Evolutionary conservation across 2,113 vertebrate species (phyloP), one percentile per base, ranked within the genome.

Genomic region (Callipepla californica): DNA sequence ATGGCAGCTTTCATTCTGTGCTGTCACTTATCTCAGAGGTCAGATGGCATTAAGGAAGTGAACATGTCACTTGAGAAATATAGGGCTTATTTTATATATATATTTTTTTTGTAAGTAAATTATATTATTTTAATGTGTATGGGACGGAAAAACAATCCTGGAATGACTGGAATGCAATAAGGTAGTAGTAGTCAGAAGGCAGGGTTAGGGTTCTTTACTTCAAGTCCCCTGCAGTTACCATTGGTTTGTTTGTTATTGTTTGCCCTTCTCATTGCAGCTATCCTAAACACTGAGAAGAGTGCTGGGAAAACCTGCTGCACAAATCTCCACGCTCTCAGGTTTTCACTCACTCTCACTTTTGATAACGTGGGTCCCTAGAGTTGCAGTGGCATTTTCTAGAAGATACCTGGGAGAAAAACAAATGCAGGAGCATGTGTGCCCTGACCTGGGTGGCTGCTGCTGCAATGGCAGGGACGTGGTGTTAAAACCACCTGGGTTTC

Each of bases 401-500:
- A 18, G 30, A 4, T 6, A 5, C 10, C 23, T 51, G n/a, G 68
- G 65, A 83, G 12, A 26, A 34, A 7, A 32, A n/a, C 13, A 58
- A 4, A 15, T 59, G 81, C 57, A 18, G 8, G 62, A 5, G 16
- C 28, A 2, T 3, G 7, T 28, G 23, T 58, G 66, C 34, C 34
- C 22, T 30, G 8, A 20, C 44, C 32, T 13, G 32, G 69, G 65
- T 40, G 17, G 23, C 14, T 77, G 30, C 59, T 79, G 7, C 65
- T 80, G 1, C 45, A 2, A 1, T 58, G 34, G 34, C n/a, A 38
- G 34, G 22, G 47, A 7, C 6, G 0, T 8, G 26, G 28, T 74
- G 5, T 61, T 73, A 48, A 15, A 30, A 44, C 38, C 61, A 14
- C 4, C 22, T 22, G 90, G n/a, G 2, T 26, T 58, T 77, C 13